phyloP scores from a whole-genome alignment of 2,113 vertebrate species.

The Lagopus leucura region DNA sequence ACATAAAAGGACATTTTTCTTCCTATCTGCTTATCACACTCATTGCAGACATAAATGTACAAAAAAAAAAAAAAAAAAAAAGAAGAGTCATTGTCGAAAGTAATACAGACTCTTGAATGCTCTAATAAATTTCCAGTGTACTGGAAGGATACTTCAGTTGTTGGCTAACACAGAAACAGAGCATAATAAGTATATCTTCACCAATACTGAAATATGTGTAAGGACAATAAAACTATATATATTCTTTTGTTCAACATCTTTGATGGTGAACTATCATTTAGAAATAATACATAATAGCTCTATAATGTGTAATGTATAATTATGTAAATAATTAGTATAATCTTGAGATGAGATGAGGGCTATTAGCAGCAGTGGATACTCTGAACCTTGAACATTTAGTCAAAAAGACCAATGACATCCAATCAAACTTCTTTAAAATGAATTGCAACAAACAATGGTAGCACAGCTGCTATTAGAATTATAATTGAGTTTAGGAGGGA shows the following conservation, averaged over 20 bases:
- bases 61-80: slow-evolving; percentile 47
- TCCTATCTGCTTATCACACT: not conserved
- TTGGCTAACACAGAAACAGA: slow-evolving; percentile 36
- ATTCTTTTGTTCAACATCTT: slow-evolving; percentile 58
- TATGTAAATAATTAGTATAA: slow-evolving; percentile 72
- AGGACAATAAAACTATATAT: slow-evolving; percentile 72
- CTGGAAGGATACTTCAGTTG: not conserved
- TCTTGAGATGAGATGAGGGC: slow-evolving; percentile 49
- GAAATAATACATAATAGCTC: slow-evolving; percentile 63
- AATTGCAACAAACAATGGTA: slow-evolving; percentile 73
- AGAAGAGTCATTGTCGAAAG: not conserved
- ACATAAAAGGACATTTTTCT: slow-evolving; percentile 1
- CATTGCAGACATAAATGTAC: not conserved
- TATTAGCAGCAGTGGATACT: slow-evolving; percentile 64
- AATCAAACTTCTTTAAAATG: slow-evolving; percentile 64
- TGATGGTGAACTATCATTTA: slow-evolving; percentile 58
- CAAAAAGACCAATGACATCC: slow-evolving; percentile 71
- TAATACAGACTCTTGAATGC: not conserved
- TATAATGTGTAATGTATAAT: slow-evolving; percentile 63
- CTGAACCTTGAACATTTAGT: slow-evolving; percentile 67
- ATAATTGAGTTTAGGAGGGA: slow-evolving; percentile 77
- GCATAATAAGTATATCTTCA: slow-evolving; percentile 18
- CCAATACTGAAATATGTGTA: slow-evolving; percentile 41
- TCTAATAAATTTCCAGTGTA: slow-evolving; percentile 13
- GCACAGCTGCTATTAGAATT: slow-evolving; percentile 73